Evolutionary conservation across 2,888 invertebrate species (phyloP).

Genomic region (Gasteruption jaculator): DNA sequence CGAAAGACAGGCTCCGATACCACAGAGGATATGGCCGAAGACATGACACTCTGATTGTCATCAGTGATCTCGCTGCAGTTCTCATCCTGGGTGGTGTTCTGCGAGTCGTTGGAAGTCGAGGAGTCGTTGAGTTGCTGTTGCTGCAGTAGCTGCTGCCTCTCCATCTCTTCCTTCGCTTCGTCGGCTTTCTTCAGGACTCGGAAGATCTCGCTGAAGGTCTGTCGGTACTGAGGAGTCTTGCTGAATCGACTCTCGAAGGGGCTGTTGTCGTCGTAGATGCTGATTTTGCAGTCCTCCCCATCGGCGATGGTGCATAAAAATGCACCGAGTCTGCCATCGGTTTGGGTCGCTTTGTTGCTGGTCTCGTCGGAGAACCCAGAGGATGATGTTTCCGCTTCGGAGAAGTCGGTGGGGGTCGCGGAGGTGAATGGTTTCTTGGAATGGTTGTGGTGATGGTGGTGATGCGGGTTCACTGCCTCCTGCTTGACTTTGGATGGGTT

Average conservation of each 20-base stretch:
- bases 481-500: background rate
- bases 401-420: slow-evolving; percentile 76
- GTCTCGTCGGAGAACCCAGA: slow-evolving; percentile 83
- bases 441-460: background rate
- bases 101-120: slow-evolving; percentile 62
- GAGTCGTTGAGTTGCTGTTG: slow-evolving; percentile 63
- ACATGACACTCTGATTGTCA: slow-evolving; percentile 70
- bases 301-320: slow-evolving; percentile 81
- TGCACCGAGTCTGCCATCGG: slow-evolving; percentile 74
- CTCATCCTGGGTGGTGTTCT: slow-evolving; percentile 60
- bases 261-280: slow-evolving; percentile 74
- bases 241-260: slow-evolving; percentile 79
- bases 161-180: slow-evolving; percentile 76
- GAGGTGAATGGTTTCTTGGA: slow-evolving; percentile 51
- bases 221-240: slow-evolving; percentile 76
- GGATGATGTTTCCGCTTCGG: slow-evolving; percentile 80
- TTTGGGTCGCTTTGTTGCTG: slow-evolving; percentile 74
- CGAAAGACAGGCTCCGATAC: slow-evolving; percentile 45
- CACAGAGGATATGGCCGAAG: slow-evolving; percentile 65
- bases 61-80: slow-evolving; percentile 64
- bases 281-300: slow-evolving; percentile 80
- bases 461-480: slow-evolving; percentile 2
- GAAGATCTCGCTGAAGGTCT: slow-evolving; percentile 80
- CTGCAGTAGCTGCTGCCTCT: slow-evolving; percentile 68
- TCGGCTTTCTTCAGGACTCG: slow-evolving; percentile 78